Conservation (phyloP, 2,113 vertebrate species). For the Rhadina sibilatrix region DNA sequence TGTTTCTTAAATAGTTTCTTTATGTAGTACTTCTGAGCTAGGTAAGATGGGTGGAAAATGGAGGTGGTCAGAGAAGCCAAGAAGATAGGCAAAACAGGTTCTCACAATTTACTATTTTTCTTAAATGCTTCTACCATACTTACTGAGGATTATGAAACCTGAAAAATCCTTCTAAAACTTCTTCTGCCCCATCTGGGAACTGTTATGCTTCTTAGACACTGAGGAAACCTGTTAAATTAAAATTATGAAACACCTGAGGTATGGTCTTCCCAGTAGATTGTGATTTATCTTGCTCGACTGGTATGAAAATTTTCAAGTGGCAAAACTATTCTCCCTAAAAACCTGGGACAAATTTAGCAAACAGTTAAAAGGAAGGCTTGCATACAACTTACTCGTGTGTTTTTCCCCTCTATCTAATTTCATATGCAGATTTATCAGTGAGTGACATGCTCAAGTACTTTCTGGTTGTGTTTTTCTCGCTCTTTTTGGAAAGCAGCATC, state of each 20-base stretch:
- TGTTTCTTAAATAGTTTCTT: neutral
- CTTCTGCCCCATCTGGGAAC: neutral
- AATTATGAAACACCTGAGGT: neutral
- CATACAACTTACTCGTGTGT: neutral
- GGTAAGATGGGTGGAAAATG: neutral
- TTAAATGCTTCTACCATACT: neutral
- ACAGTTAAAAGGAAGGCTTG: neutral
- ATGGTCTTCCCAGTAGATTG: neutral
- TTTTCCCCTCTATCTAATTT: neutral
- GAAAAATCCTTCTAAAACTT: neutral
- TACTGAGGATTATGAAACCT: neutral
- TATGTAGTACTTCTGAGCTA: neutral
- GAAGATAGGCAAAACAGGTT: neutral
- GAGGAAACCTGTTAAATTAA: neutral
- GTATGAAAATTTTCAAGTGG: neutral
- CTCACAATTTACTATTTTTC: neutral
- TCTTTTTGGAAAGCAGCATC: neutral
- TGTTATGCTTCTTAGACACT: fast-evolving
- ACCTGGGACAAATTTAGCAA: neutral
- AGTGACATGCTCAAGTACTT: neutral
- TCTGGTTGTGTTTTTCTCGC: neutral
- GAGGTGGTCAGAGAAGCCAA: neutral
- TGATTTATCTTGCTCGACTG: neutral
- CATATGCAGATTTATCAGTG: neutral
- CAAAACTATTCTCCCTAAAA: neutral